Evolutionary conservation across 2,797 vertebrate genomes (phyloP).

Genomic region (Falco naumanni): DNA sequence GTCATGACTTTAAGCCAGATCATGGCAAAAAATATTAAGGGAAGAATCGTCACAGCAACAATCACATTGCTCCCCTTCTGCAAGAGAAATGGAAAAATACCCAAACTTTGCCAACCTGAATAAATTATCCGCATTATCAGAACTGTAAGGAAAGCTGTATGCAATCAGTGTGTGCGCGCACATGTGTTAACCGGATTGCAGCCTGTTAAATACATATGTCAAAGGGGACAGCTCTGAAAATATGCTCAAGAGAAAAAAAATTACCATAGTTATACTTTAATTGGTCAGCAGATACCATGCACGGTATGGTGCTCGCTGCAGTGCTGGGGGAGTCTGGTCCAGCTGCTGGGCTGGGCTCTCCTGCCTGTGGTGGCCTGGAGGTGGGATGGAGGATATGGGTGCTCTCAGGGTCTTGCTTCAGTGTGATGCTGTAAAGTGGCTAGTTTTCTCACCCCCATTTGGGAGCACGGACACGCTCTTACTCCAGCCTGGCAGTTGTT

Average conservation of each 20-base stretch:
- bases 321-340: background rate
- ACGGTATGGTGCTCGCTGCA: background rate
- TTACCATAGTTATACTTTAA: background rate
- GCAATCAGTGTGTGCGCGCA: background rate
- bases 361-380: background rate
- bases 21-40: constrained; percentile 35
- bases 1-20: constrained; percentile 30
- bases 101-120: constrained; percentile 31
- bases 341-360: background rate
- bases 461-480: background rate
- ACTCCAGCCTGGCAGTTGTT: background rate
- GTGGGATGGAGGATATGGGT: background rate
- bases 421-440: background rate
- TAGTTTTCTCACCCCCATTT: background rate
- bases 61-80: background rate
- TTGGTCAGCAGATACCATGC: background rate
- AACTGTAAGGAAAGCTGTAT: background rate
- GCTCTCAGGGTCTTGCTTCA: background rate
- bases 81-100: constrained; percentile 24
- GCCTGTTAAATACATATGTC: background rate
- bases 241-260: background rate
- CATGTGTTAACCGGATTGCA: background rate
- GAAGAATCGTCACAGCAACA: constrained; percentile 49
- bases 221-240: background rate
- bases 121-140: constrained; percentile 28